Conservation (phyloP, 1,140 invertebrate genomes). For the Caerostris extrusa region DNA sequence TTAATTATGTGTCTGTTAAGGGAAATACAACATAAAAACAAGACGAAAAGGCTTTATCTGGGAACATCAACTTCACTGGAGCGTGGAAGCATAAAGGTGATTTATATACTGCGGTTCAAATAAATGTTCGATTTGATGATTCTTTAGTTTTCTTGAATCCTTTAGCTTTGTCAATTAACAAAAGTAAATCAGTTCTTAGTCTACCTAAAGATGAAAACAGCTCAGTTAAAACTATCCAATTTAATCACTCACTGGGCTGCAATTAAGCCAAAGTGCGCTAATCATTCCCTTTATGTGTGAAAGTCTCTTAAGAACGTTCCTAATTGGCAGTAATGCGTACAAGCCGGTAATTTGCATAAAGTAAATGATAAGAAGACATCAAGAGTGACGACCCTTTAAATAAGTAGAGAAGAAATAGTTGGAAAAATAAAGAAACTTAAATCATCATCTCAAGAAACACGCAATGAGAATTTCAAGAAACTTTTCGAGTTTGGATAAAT, state of each 20-base stretch:
- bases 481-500: constrained; percentile 13
- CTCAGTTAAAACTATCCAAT: constrained; percentile 63
- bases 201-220: constrained; percentile 57
- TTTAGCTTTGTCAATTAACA: constrained; percentile 42
- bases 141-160: constrained; percentile 31
- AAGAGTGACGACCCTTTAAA: constrained; percentile 63
- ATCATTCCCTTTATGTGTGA: constrained; percentile 64
- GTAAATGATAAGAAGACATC: constrained; percentile 68
- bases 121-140: constrained; percentile 44
- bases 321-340: constrained; percentile 73
- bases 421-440: constrained; percentile 52
- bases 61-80: neutral
- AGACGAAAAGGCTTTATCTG: neutral
- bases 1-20: neutral
- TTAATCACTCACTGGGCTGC: constrained; percentile 60
- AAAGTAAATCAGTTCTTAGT: constrained; percentile 67
- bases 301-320: constrained; percentile 53
- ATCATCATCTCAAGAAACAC: neutral
- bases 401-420: constrained; percentile 55
- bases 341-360: constrained; percentile 74
- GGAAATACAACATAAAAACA: neutral
- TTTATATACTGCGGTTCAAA: constrained; percentile 48
- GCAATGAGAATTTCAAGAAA: constrained; percentile 1
- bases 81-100: neutral
- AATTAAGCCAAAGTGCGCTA: constrained; percentile 71